phyloP scores from a whole-genome alignment of 92 coral and sea anemone species.

The Actinostola sp. region DNA sequence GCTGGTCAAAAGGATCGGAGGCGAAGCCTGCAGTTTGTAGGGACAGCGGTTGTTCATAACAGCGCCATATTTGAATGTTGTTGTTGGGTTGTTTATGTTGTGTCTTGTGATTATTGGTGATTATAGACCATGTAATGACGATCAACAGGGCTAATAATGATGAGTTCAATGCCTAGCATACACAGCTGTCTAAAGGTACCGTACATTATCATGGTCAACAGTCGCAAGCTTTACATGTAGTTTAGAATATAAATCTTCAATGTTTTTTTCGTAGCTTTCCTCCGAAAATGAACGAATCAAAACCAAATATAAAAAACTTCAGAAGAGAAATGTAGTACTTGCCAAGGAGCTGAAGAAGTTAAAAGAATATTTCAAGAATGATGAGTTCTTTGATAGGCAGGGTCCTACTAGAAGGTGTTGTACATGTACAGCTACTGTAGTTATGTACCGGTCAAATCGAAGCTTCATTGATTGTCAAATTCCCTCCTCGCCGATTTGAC shows the following conservation, averaged over 20 bases:
- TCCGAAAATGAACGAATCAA: slow-evolving; percentile 83
- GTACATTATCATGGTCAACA: no score
- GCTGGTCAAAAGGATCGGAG: background rate
- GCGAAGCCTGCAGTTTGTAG: slow-evolving; percentile 16
- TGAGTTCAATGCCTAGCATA: slow-evolving; percentile 64
- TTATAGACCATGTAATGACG: background rate
- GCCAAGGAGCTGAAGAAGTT: slow-evolving; percentile 69
- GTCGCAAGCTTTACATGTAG: no score
- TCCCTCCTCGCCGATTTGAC: no score
- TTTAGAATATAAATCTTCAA: no score
- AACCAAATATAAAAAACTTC: slow-evolving; percentile 82
- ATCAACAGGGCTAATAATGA: slow-evolving; percentile 23
- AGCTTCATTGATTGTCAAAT: no score
- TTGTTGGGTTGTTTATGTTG: background rate
- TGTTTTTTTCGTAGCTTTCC: slow-evolving; percentile 60
- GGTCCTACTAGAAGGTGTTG: slow-evolving; percentile 57
- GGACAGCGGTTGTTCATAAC: slow-evolving; percentile 23
- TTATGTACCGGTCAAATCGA: no score
- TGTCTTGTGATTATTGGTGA: background rate
- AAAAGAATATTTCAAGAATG: slow-evolving; percentile 53
- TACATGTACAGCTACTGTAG: no score
- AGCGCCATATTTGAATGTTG: slow-evolving; percentile 63
- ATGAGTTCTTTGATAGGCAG: slow-evolving; percentile 28
- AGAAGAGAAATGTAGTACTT: slow-evolving; percentile 57
- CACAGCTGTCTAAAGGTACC: slow-evolving; percentile 83